A percentile compares a stretch with the other conserved stretches of the same genome.
phyloP scores from a whole-genome alignment of 2,888 invertebrate genomes.

The Rhorus exstirpatorius region DNA sequence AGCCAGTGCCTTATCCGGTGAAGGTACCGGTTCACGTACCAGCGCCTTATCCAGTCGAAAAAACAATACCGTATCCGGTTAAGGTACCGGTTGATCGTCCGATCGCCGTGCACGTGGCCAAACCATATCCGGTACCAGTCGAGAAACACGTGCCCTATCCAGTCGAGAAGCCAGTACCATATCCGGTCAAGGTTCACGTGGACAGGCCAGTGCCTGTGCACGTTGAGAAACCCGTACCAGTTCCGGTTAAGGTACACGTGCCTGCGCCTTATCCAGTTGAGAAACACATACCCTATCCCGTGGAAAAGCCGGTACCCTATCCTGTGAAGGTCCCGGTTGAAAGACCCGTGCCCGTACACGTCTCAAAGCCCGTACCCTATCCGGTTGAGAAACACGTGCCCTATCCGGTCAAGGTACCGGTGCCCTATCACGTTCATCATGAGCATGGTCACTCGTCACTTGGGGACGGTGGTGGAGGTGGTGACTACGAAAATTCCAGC shows the following conservation, averaged over 20 bases:
- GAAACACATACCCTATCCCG: conserved; percentile 81
- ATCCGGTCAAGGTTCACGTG: conserved; percentile 83
- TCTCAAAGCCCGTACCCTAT: conserved; percentile 82
- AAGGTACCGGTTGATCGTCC: conserved; percentile 90
- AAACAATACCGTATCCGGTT: conserved; percentile 91
- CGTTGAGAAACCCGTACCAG: conserved; percentile 93
- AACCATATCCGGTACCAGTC: conserved; percentile 90
- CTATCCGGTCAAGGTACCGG: conserved; percentile 90
- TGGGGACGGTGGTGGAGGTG: conserved; percentile 63
- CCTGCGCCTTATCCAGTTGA: conserved; percentile 83
- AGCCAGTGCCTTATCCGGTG: conserved; percentile 90
- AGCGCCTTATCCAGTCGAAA: conserved; percentile 92
- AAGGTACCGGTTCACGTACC: conserved; percentile 91
- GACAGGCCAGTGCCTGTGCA: conserved; percentile 91
- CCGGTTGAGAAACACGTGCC: conserved; percentile 88
- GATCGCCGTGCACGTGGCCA: conserved; percentile 90
- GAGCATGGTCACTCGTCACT: conserved; percentile 67
- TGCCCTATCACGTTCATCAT: conserved; percentile 88
- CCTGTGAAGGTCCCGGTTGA: conserved; percentile 88
- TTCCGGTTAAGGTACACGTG: conserved; percentile 88
- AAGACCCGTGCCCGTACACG: conserved; percentile 81
- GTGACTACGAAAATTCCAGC: conserved; percentile 57
- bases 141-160: conserved; percentile 90
- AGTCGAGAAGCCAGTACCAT: conserved; percentile 87
- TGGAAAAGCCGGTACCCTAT: conserved; percentile 89